phyloP scores from a whole-genome alignment of 1,140 invertebrate species.

The Aethina tumida region DNA sequence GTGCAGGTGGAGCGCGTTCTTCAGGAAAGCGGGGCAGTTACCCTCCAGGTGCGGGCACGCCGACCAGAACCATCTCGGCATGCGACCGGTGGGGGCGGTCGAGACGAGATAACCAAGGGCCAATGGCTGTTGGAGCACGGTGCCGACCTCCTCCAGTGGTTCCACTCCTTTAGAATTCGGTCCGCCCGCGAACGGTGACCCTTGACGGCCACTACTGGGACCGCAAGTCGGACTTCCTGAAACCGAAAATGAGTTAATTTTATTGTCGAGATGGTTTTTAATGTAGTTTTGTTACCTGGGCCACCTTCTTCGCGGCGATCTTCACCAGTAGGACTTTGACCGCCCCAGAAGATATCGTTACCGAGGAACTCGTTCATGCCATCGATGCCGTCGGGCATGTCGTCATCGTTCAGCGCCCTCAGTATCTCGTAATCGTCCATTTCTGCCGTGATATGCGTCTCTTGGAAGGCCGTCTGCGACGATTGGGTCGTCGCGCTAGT shows the following conservation, averaged over 20 bases:
- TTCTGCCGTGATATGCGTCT: conserved; percentile 67
- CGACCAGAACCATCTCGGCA: conserved; percentile 98
- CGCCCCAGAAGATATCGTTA: conserved; percentile 59
- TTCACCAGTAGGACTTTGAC: conserved; percentile 38
- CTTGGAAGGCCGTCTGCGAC: conserved; percentile 76
- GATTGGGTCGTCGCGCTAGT: conserved; percentile 94
- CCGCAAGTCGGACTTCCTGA: conserved; percentile 52
- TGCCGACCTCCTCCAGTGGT: conserved; percentile 57
- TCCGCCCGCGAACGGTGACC: conserved; percentile 42
- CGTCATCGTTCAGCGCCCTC: conserved; percentile 56
- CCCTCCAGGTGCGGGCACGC: conserved; percentile 85
- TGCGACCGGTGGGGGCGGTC: conserved; percentile 85
- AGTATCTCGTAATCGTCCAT: conserved; percentile 67
- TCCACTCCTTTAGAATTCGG: conserved; percentile 27
- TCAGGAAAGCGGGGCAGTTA: conserved; percentile 84
- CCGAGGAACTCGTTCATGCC: conserved; percentile 63
- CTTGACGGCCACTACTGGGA: conserved; percentile 42
- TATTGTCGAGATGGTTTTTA: no score
- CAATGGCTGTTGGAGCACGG: conserved; percentile 91
- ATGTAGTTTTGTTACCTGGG: no score
- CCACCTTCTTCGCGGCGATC: no score
- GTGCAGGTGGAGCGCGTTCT: conserved; percentile 94
- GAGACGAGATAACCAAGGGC: conserved; percentile 96
- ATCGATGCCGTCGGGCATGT: conserved; percentile 65
- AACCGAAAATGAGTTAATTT: no score